phyloP scores from a whole-genome alignment of 2,888 invertebrate species.

The Xestia rhomboidea region DNA sequence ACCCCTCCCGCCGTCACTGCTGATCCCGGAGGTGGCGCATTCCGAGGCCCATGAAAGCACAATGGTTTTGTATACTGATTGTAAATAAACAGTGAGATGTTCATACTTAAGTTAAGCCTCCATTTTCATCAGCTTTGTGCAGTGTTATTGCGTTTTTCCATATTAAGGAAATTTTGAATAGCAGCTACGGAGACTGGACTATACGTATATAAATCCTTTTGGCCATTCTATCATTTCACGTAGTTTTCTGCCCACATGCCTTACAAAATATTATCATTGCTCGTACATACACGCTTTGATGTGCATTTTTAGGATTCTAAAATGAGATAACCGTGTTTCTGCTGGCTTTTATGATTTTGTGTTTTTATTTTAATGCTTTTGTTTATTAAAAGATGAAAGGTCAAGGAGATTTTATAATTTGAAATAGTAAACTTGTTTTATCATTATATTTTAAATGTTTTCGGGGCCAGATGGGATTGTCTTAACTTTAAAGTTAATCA shows the following conservation, averaged over 20 bases:
- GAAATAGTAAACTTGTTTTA: background rate
- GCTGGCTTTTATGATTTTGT: conserved; percentile 14
- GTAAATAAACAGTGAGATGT: background rate
- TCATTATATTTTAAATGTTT: background rate
- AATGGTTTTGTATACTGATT: background rate
- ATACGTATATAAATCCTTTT: conserved; percentile 23
- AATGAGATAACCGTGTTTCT: conserved; percentile 22
- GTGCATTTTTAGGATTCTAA: conserved; percentile 56
- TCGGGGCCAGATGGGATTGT: background rate
- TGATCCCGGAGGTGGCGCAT: too few relatives aligned
- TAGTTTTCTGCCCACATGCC: conserved; percentile 18
- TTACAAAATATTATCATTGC: conserved; percentile 40
- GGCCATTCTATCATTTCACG: conserved; percentile 30
- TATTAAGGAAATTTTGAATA: background rate
- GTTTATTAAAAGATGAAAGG: conserved; percentile 25
- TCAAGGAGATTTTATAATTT: conserved; percentile 12
- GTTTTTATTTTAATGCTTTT: conserved; percentile 6
- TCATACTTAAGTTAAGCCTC: background rate
- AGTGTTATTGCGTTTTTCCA: background rate
- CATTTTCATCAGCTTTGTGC: background rate
- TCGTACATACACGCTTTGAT: conserved; percentile 41
- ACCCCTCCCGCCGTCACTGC: too few relatives aligned
- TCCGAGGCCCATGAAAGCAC: too few relatives aligned
- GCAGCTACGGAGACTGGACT: background rate
- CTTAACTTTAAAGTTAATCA: background rate